Conservation (phyloP, 1,140 invertebrate species). For the Gonioctena quinquepunctata region DNA sequence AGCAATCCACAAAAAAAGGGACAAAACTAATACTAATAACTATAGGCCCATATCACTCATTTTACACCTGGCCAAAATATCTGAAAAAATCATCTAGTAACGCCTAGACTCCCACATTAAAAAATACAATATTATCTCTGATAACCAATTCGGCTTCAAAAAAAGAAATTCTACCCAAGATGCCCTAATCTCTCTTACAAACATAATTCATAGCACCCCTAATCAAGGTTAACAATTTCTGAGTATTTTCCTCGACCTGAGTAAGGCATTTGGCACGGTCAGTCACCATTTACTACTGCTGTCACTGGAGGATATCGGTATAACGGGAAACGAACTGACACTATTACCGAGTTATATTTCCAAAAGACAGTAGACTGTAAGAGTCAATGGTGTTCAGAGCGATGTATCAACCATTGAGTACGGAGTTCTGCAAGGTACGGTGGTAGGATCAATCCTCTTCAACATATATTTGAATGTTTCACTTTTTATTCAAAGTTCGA, state of each 20-base stretch:
- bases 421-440: too few species aligned
- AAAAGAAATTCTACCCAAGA: too few species aligned
- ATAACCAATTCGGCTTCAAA: conserved; percentile 4
- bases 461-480: neutral
- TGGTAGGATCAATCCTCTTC: neutral
- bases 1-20: neutral
- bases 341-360: neutral
- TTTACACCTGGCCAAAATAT: neutral
- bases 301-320: conserved; percentile 1
- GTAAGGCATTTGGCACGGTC: conserved; percentile 4
- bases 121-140: neutral
- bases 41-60: neutral
- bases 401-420: too few species aligned
- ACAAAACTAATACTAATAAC: neutral
- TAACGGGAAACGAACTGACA: neutral
- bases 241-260: neutral
- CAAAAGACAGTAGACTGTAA: neutral
- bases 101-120: neutral
- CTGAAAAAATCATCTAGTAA: neutral
- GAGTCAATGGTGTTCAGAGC: neutral
- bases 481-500: neutral
- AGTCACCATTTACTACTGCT: neutral
- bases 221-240: neutral
- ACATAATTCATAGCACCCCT: neutral
- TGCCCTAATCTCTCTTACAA: neutral